Evolutionary conservation across 2,797 vertebrate species (phyloP), one percentile per base, ranked within the genome.

Genomic region (Crocidura indochinensis): DNA sequence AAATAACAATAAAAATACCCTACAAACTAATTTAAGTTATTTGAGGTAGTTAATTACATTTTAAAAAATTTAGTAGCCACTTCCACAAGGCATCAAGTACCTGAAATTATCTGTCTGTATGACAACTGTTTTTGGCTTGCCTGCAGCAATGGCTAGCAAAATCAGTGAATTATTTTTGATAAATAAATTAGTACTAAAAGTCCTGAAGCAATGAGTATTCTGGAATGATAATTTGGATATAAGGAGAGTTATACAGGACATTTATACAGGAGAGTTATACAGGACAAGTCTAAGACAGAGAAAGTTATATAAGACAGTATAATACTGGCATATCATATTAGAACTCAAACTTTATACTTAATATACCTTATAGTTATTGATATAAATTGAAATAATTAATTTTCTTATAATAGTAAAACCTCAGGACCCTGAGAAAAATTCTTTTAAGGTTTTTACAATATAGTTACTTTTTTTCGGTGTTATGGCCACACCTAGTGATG

Each of bases 161-260:
- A n/a, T n/a, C n/a, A n/a, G n/a, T n/a, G n/a, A n/a, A n/a, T n/a
- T n/a, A n/a, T n/a, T n/a, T n/a, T n/a, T 72, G 26, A 44, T 29
- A 10, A 75, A 71, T 82, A 19, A 85, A 47, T 87, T 44, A 87
- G 44, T 49, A 84, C 17, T 53, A 26, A 91, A 24, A 31, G 60
- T 9, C 47, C 62, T 87, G 56, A 46, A 87, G 49, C 44, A 84
- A 10, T 76, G 26, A 75, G 3, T 74, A 51, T 60, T 85, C 68
- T 75, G 24, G 46, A 53, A n/a, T 31, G 26, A 65, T 74, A 85
- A 49, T 8, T 38, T 7, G 19, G 65, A 65, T 29, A 24, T 22
- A n/a, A n/a, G n/a, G n/a, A n/a, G n/a, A n/a, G n/a, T n/a, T n/a
- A n/a, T n/a, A n/a, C n/a, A n/a, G n/a, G 8, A 87, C n/a, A n/a